A percentile compares a stretch with the other conserved stretches of the same genome.
phyloP scores from a whole-genome alignment of 1,140 invertebrate genomes.

The Drosophila parabipectinata region DNA sequence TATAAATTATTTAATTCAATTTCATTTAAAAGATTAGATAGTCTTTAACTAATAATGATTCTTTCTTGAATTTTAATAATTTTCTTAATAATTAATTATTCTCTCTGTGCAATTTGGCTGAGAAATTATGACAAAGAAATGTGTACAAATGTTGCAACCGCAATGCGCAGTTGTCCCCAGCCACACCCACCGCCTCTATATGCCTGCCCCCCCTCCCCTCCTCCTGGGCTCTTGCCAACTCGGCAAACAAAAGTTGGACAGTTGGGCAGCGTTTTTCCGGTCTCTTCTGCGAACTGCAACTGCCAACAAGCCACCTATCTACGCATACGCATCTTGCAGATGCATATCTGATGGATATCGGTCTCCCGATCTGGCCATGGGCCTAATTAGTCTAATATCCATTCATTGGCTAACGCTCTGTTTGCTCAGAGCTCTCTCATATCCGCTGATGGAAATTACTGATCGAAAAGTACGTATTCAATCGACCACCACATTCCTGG shows the following conservation, averaged over 20 bases:
- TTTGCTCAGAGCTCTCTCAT: constrained; percentile 48
- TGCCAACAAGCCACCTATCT: constrained; percentile 1
- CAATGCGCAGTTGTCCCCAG: constrained; percentile 75
- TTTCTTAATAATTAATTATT: not conserved
- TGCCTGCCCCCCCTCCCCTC: too few species aligned
- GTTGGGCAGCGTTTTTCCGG: constrained; percentile 70
- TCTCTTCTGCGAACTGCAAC: constrained; percentile 46
- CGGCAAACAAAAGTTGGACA: constrained; percentile 18
- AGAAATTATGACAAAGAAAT: constrained; percentile 52
- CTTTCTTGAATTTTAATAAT: too few species aligned
- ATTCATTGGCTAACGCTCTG: constrained; percentile 50
- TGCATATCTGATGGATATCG: constrained; percentile 9
- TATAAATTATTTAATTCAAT: not conserved
- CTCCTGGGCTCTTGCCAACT: constrained; percentile 37
- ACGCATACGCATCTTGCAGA: not conserved
- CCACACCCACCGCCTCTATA: constrained; percentile 17
- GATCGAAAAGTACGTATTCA: not conserved
- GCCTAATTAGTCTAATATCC: constrained; percentile 66
- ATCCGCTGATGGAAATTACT: constrained; percentile 44
- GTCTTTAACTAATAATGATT: not conserved
- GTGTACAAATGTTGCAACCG: constrained; percentile 68
- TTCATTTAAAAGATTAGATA: too few species aligned
- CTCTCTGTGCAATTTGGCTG: not conserved
- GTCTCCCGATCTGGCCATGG: constrained; percentile 34
- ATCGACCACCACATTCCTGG: constrained; percentile 1